Conservation (phyloP, 2,888 invertebrate genomes). For the Eristalinus aeneus region DNA sequence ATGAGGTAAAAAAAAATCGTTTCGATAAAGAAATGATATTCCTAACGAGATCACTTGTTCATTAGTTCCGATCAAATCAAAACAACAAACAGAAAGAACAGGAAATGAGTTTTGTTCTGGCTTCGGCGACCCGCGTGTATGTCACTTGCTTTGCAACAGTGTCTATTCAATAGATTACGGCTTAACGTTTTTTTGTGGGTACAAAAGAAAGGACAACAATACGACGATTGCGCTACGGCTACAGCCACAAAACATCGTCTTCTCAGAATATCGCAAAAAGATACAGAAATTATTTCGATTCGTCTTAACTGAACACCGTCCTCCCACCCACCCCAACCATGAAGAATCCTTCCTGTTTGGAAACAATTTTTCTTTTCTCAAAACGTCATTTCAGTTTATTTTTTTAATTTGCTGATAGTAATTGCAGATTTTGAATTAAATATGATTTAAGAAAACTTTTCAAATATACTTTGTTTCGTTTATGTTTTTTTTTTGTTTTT, state of each 20-base stretch:
- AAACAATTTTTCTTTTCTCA: constrained; percentile 5
- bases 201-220: not conserved
- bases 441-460: too few relatives aligned
- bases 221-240: not conserved
- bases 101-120: not conserved
- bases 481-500: constrained; percentile 1
- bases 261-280: too few relatives aligned
- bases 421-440: too few relatives aligned
- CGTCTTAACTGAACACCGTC: too few relatives aligned
- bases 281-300: too few relatives aligned
- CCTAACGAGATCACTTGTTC: not conserved
- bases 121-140: not conserved
- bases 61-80: not conserved
- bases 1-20: not conserved
- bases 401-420: too few relatives aligned
- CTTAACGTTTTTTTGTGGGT: not conserved
- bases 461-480: constrained; percentile 13
- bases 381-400: constrained; percentile 27
- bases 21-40: not conserved
- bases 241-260: not conserved
- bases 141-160: not conserved
- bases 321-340: not conserved
- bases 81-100: not conserved
- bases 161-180: not conserved
- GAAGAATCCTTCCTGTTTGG: constrained; percentile 49